Conservation (phyloP, 2,888 invertebrate species). For the Suillia variegata region DNA sequence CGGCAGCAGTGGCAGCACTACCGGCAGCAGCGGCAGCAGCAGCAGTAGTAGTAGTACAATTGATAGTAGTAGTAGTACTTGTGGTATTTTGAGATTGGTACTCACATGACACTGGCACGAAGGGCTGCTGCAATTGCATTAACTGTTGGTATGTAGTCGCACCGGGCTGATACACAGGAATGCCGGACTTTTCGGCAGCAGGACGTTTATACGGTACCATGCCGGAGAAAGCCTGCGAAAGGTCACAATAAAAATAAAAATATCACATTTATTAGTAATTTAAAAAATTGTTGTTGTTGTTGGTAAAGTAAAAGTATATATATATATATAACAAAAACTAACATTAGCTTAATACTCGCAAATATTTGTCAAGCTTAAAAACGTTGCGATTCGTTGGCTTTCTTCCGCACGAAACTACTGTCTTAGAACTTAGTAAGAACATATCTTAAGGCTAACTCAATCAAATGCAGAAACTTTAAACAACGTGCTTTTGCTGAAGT, state of each 20-base stretch:
- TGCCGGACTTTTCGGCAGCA: constrained; percentile 94
- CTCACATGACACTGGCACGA: constrained; percentile 99
- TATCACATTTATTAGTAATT: background rate
- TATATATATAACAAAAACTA: background rate
- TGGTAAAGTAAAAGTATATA: too few relatives aligned
- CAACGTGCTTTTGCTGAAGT: too few relatives aligned
- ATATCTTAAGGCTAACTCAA: too few relatives aligned
- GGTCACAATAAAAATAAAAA: constrained; percentile 14
- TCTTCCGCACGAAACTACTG: too few relatives aligned
- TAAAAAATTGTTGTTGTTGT: too few relatives aligned
- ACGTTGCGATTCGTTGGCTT: too few relatives aligned
- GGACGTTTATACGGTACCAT: constrained; percentile 96
- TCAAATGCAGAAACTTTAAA: too few relatives aligned
- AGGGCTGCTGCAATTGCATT: constrained; percentile 91
- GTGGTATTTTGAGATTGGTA: constrained; percentile 64
- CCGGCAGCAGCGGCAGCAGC: constrained; percentile 20
- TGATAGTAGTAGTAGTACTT: constrained; percentile 37
- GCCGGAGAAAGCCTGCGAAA: constrained; percentile 85
- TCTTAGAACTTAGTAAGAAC: too few relatives aligned
- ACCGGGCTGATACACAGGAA: constrained; percentile 93
- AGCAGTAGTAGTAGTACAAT: constrained; percentile 24
- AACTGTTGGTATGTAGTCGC: constrained; percentile 93
- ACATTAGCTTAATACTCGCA: background rate
- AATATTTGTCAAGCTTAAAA: too few relatives aligned
- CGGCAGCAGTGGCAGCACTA: too few relatives aligned